Percentiles rank a stretch among this genome's conserved stretches.
These are phyloP conservation scores for Eulemur coronatus DNA, from an alignment of 2,797 vertebrate genomes.

Conservation along the genomic window DNA sequence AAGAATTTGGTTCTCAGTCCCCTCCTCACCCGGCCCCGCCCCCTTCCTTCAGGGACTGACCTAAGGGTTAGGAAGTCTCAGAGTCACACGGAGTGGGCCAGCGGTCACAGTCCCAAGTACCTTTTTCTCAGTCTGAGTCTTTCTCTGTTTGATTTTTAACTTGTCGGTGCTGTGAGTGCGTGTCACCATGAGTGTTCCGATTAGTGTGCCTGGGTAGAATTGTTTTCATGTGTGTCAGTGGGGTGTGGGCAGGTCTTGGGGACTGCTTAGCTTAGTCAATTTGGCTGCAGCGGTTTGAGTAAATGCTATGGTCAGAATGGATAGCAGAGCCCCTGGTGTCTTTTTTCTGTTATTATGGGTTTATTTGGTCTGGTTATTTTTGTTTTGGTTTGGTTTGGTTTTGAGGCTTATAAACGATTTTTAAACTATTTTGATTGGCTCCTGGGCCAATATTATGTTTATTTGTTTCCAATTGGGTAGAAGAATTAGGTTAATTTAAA, in stretches of 20 bases:
- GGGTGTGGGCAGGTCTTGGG: not conserved
- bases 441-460: not conserved
- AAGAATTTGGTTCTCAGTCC: slow-evolving; percentile 78
- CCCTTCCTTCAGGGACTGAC: slow-evolving; percentile 83
- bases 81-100: slow-evolving; percentile 83
- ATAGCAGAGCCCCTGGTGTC: not conserved
- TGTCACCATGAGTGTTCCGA: not conserved
- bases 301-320: not conserved
- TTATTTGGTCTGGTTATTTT: not conserved
- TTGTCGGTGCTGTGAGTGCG: not conserved
- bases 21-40: not conserved
- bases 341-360: not conserved
- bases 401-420: not conserved
- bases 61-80: slow-evolving; percentile 87
- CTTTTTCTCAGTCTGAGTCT: slow-evolving; percentile 76
- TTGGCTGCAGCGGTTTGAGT: not conserved
- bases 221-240: not conserved
- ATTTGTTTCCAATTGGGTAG: not conserved
- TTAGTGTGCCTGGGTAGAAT: not conserved
- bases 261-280: not conserved
- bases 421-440: slow-evolving; percentile 38
- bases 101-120: slow-evolving; percentile 79
- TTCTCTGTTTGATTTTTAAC: slow-evolving; percentile 33
- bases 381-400: not conserved
- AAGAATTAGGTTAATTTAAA: not conserved